Percentiles rank a stretch among this genome's conserved stretches.
Conservation (phyloP, 1,140 invertebrate genomes). For the Oncopeltus fasciatus region DNA sequence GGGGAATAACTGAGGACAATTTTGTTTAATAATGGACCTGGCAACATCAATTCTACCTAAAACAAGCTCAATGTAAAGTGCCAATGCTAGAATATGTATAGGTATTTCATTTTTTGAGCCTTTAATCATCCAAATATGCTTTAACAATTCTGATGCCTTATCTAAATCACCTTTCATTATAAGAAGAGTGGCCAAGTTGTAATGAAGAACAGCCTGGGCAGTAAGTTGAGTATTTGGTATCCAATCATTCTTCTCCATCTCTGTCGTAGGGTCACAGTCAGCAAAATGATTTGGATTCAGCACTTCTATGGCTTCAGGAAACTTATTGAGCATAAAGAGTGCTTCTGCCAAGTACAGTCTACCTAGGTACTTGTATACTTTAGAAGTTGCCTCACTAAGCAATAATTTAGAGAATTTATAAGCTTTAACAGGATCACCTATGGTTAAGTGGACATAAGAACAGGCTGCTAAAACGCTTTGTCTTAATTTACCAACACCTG, state of each 20-base stretch:
- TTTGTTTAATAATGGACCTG: constrained; percentile 38
- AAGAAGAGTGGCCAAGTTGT: constrained; percentile 66
- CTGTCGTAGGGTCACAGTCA: constrained; percentile 33
- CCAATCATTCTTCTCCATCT: constrained; percentile 36
- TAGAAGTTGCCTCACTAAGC: constrained; percentile 45
- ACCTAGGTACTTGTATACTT: constrained; percentile 57
- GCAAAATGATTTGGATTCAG: constrained; percentile 63
- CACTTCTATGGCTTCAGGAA: constrained; percentile 69
- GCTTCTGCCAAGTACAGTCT: constrained; percentile 83
- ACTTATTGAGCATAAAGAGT: constrained; percentile 66
- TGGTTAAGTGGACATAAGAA: constrained; percentile 69
- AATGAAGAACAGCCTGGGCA: constrained; percentile 53
- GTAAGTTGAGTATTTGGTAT: constrained; percentile 48
- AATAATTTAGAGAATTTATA: constrained; percentile 58
- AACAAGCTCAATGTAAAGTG: constrained; percentile 56
- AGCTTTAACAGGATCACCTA: constrained; percentile 72
- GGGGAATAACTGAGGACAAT: constrained; percentile 29
- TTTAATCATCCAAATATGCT: constrained; percentile 44
- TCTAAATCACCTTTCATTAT: constrained; percentile 60
- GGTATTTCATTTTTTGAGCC: constrained; percentile 44
- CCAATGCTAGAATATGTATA: constrained; percentile 54
- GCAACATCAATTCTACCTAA: constrained; percentile 45
- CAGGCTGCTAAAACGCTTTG: constrained; percentile 52
- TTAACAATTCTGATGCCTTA: constrained; percentile 53
- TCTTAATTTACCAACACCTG: constrained; percentile 5